A percentile compares a stretch with the other conserved stretches of the same genome.
Conservation (phyloP, 2,797 vertebrate species). For the Erpetoichthys calabaricus region DNA sequence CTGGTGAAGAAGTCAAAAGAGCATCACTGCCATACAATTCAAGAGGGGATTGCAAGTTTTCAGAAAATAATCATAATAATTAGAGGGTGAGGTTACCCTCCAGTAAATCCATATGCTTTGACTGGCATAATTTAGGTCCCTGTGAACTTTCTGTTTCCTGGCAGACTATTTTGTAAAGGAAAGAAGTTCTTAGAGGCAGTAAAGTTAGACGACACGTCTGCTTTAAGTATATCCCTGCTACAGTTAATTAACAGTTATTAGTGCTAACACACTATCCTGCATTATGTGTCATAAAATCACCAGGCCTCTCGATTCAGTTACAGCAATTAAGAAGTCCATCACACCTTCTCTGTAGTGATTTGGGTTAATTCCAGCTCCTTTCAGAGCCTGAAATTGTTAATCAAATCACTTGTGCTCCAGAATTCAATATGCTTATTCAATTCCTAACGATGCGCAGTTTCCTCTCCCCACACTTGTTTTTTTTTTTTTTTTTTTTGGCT, state of each 20-base stretch:
- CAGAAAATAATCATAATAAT: no score
- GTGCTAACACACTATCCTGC: slow-evolving; percentile 74
- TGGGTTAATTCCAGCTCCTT: slow-evolving; percentile 84
- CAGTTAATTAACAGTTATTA: slow-evolving; percentile 99
- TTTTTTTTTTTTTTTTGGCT: slow-evolving; percentile 29
- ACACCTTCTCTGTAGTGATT: slow-evolving; percentile 83
- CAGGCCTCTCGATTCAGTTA: slow-evolving; percentile 87
- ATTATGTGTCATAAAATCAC: slow-evolving; percentile 96
- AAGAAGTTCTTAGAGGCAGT: no score
- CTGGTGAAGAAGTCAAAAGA: no score
- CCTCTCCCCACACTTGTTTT: slow-evolving; percentile 2
- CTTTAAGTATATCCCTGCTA: slow-evolving; percentile 76
- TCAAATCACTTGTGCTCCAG: slow-evolving; percentile 90
- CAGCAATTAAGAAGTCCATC: slow-evolving; percentile 93
- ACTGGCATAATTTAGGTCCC: no score
- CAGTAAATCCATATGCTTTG: no score
- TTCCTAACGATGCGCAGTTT: slow-evolving; percentile 72
- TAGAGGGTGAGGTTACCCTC: no score
- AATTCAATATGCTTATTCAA: slow-evolving; percentile 79
- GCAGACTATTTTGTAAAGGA: no score
- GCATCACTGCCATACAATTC: no score
- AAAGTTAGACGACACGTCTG: slow-evolving; percentile 46
- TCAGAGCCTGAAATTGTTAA: slow-evolving; percentile 89
- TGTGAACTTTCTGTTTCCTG: no score
- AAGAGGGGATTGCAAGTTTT: no score